Conservation (phyloP, 2,797 vertebrate genomes). For the Amblyopsis hoosieri region DNA sequence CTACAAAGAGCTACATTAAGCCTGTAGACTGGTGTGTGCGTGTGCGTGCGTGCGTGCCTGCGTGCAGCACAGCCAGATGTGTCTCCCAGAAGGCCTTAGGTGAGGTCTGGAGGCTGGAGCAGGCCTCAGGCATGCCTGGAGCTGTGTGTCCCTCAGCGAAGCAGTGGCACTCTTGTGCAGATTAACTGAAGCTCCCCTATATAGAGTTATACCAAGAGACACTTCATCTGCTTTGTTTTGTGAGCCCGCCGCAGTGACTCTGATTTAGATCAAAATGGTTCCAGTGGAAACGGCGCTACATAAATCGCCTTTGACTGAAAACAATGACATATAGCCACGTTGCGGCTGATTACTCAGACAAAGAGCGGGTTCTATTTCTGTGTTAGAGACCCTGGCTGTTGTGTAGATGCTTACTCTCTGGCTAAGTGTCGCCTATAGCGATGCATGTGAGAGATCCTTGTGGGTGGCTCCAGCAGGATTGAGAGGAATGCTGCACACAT, state of each 20-base stretch:
- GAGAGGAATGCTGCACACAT: constrained; percentile 34
- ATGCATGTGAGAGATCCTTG: constrained; percentile 60
- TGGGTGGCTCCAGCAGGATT: constrained; percentile 67
- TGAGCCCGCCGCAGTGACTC: constrained; percentile 17
- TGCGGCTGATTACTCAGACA: constrained; percentile 51
- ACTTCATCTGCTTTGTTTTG: constrained; percentile 22
- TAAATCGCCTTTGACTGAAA: constrained; percentile 32
- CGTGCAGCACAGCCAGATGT: constrained; percentile 16
- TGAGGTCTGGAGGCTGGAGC: constrained; percentile 34
- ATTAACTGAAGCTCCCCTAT: constrained; percentile 40
- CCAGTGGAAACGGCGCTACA: constrained; percentile 29
- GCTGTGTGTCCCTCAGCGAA: constrained; percentile 50
- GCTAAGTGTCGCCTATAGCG: constrained; percentile 54
- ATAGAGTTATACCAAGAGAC: constrained; percentile 24
- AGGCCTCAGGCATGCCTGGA: constrained; percentile 54
- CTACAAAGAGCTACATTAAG: constrained; percentile 6
- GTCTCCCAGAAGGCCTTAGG: constrained; percentile 41
- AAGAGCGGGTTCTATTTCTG: constrained; percentile 54
- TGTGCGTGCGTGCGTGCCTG: not conserved
- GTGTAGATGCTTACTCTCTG: constrained; percentile 49
- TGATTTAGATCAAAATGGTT: constrained; percentile 36
- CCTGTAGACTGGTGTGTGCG: constrained; percentile 28
- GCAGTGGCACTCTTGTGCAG: constrained; percentile 29
- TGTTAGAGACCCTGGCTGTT: constrained; percentile 40
- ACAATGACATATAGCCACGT: constrained; percentile 29